Evolutionary conservation across 2,797 vertebrate genomes (phyloP), one percentile per base, ranked within the genome.

Genomic region (Neosilurus hyrtlii): DNA sequence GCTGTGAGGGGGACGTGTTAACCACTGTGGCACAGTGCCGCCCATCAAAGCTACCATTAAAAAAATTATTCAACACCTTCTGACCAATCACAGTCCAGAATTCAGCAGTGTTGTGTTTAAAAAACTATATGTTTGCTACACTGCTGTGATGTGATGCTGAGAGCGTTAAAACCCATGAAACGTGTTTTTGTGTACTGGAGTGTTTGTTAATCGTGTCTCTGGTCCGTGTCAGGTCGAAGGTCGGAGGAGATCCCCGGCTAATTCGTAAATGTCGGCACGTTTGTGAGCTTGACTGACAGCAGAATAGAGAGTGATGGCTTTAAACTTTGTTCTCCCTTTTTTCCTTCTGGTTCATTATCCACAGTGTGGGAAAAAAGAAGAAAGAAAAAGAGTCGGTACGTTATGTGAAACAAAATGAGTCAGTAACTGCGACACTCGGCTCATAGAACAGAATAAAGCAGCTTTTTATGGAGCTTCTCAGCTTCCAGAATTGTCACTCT

Each of bases 331-430:
- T 91, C 87, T 90, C 79, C 89, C 81, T 93, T 91, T 89, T 78
- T 24, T 20, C 59, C 43, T 78, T 78, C 87, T 82, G 79, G 87
- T 91, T 87, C 91, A 91, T 94, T 89, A 90, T 91, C 86, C 92
- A 93, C 87, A 85, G 92, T 94, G 94, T 95, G 94, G 22, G 94
- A 94, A 43, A 2, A 43, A n/a, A n/a, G n/a, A 43, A 43, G 24
- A 18, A 6, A 2, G 35, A 96, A 96, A 92, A 92, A 89, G 89
- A 93, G 92, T 92, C 89, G 5, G 35, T 26, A 91, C 92, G 91
- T 91, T 90, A 91, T 86, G 2, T 65, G 89, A 92, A 93, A 94
- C 93, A 94, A 93, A 94, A 94, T 93, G 93, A 95, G 93, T 92
- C 89, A 88, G 91, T 92, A 92, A 94, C 91, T 91, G 90, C 90